Evolutionary conservation across 2,797 vertebrate species (phyloP).

Genomic region (Rallus crepitans): DNA sequence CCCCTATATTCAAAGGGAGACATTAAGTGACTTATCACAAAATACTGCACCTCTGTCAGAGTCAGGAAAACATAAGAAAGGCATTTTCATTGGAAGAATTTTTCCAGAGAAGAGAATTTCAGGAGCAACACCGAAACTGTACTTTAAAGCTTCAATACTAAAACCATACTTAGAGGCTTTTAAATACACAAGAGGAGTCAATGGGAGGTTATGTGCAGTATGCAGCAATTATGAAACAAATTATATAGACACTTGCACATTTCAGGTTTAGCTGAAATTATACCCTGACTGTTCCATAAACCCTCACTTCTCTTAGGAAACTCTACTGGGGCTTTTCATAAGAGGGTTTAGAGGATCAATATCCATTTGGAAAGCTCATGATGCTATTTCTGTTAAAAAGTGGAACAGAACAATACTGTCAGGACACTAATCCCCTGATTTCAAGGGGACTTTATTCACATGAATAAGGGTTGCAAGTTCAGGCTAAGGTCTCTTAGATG

Average conservation of each 20-base stretch:
- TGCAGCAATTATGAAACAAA: conserved; percentile 33
- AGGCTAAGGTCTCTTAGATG: not conserved
- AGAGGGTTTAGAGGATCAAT: conserved; percentile 50
- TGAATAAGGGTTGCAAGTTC: not conserved
- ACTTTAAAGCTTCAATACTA: not conserved
- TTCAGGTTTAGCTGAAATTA: conserved; percentile 59
- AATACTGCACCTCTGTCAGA: not conserved
- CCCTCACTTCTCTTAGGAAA: conserved; percentile 6
- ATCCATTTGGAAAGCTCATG: conserved; percentile 49
- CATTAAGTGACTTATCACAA: not conserved
- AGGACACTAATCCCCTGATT: conserved; percentile 33
- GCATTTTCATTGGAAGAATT: not conserved
- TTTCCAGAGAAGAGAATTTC: not conserved
- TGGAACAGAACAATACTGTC: conserved; percentile 34
- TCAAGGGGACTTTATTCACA: conserved; percentile 30
- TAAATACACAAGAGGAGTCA: conserved; percentile 12
- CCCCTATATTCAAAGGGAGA: not conserved
- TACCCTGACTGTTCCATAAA: conserved; percentile 1
- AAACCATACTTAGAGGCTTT: not conserved
- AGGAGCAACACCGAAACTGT: not conserved
- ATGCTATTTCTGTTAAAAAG: conserved; percentile 63
- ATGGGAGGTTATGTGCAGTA: conserved; percentile 6
- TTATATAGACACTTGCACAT: conserved; percentile 24
- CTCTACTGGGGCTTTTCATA: conserved; percentile 41
- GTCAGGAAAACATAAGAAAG: not conserved